Evolutionary conservation across 2,113 vertebrate species (phyloP), one percentile per base, ranked within the genome.

Genomic region (Cygnus atratus): DNA sequence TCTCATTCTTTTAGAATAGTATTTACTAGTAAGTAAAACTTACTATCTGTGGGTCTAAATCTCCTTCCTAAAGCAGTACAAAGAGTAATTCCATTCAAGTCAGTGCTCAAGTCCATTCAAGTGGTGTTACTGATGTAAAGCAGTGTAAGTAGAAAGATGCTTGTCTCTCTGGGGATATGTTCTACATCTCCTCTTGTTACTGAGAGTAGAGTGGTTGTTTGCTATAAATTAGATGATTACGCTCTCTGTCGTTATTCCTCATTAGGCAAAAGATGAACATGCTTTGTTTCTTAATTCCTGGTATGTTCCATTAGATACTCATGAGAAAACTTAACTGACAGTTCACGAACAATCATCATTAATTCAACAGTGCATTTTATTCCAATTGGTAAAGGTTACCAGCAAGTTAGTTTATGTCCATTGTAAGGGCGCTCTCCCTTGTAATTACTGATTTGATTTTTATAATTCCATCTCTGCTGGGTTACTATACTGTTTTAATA

Each of bases 151-250:
- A n/a, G 70, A 86, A 94, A 77, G 72, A 88, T 57, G 68, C 29
- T 95, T 26, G 81, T 75, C 44, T 84, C 90, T 93, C 92, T 78
- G 24, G 80, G 39, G 66, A 67, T 94, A 62, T 96, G 84, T 94
- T 87, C 83, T 72, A 44, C 52, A 84, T 92, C 79, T 92, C 46
- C 68, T 93, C 79, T 93, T 87, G 74, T 90, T 87, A 90, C 52
- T 86, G 52, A 88, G 25, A 78, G 44, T 52, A 74, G 67, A 61
- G 75, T 76, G 46, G 44, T 75, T 71, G 82, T 89, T 96, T 94
- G 72, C 72, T 88, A 84, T 72, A 94, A 92, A 95, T 92, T 88
- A 90, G 41, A 80, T 65, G 57, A 96, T 91, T 95, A 96, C 65
- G 61, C n/a, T 57, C 31, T 78, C 39, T 78, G 63, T 88, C n/a